A percentile compares a stretch with the other conserved stretches of the same genome.
Conservation (phyloP, 53 echinoderm and acorn worm species). For the Antedon mediterranea region DNA sequence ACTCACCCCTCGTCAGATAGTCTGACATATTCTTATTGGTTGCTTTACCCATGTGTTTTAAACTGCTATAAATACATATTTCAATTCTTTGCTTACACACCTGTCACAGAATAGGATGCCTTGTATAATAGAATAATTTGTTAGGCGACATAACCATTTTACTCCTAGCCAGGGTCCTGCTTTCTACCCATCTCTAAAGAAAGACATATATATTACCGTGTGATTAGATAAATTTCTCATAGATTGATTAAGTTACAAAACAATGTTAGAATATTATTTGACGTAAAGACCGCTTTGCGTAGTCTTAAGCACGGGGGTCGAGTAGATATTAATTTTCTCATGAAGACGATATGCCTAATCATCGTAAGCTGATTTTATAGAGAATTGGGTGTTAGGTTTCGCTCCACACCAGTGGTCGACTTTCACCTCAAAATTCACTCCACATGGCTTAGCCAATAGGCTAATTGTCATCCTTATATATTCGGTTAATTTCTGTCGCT, state of each 20-base stretch:
- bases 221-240: background rate
- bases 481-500: background rate
- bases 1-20: background rate
- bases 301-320: no score
- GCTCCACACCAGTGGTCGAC: background rate
- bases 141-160: background rate
- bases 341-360: background rate
- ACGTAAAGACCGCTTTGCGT: no score
- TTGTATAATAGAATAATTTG: background rate
- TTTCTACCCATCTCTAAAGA: no score
- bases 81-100: background rate
- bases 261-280: no score
- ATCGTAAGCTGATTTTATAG: background rate
- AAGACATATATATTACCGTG: no score
- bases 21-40: background rate
- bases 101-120: background rate
- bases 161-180: background rate
- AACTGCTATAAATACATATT: background rate
- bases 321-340: no score
- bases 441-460: background rate
- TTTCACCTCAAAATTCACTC: background rate
- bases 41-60: background rate
- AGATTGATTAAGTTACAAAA: no score
- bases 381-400: background rate
- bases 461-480: background rate